Evolutionary conservation across 2,888 invertebrate genomes (phyloP).

Genomic region (Lissonota sp.): DNA sequence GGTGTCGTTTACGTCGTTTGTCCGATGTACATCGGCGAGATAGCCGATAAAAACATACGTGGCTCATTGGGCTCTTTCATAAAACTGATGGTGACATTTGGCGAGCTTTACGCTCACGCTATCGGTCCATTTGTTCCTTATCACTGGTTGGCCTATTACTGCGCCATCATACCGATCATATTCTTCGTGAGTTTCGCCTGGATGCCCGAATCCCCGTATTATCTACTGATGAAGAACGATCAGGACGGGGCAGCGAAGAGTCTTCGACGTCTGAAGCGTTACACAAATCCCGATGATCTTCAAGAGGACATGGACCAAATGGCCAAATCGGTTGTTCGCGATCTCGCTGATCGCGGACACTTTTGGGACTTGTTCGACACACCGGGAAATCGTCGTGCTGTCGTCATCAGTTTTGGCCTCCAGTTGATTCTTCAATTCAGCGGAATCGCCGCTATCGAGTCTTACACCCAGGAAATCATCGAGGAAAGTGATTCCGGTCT

Average conservation of each 20-base stretch:
- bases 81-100: conserved; percentile 81
- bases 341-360: conserved; percentile 85
- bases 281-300: conserved; percentile 82
- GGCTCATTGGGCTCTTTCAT: conserved; percentile 82
- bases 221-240: conserved; percentile 85
- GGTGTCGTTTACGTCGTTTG: conserved; percentile 87
- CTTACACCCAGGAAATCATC: conserved; percentile 87
- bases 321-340: conserved; percentile 84
- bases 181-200: conserved; percentile 85
- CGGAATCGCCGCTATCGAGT: conserved; percentile 86
- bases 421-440: conserved; percentile 87
- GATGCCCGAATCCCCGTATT: conserved; percentile 88
- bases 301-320: conserved; percentile 82
- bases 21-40: conserved; percentile 88
- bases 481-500: conserved; percentile 85
- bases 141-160: conserved; percentile 80
- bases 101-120: conserved; percentile 81
- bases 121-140: conserved; percentile 83
- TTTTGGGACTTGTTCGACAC: conserved; percentile 85
- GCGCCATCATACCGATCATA: conserved; percentile 84
- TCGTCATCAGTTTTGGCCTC: conserved; percentile 83
- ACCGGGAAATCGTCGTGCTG: conserved; percentile 84
- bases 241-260: conserved; percentile 84
- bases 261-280: conserved; percentile 84
- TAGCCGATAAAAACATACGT: conserved; percentile 87